phyloP scores from a whole-genome alignment of 1,140 invertebrate species.

The Rhizoglyphus robini region DNA sequence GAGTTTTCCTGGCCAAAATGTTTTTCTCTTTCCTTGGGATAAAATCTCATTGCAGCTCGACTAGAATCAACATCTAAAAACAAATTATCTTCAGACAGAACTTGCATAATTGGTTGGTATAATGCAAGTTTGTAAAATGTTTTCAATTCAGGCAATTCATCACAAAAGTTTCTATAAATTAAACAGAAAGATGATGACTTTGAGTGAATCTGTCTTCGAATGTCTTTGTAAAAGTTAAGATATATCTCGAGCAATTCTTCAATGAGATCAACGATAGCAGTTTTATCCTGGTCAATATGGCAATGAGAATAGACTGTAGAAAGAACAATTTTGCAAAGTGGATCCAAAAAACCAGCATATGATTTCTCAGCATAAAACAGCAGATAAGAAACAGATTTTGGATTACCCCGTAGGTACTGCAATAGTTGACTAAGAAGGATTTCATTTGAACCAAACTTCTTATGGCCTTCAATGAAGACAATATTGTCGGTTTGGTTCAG shows the following conservation, averaged over 20 bases:
- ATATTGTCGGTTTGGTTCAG: conserved; percentile 55
- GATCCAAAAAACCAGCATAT: conserved; percentile 38
- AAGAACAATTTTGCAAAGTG: conserved; percentile 47
- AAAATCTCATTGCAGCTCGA: conserved; percentile 61
- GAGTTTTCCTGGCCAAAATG: conserved; percentile 62
- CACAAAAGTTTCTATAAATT: conserved; percentile 77
- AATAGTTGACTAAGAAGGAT: conserved; percentile 64
- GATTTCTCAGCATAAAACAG: conserved; percentile 56
- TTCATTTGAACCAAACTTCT: conserved; percentile 65
- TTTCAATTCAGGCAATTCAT: conserved; percentile 75
- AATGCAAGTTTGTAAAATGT: conserved; percentile 83
- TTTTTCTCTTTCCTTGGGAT: conserved; percentile 49
- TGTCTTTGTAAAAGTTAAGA: conserved; percentile 62
- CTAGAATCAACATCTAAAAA: conserved; percentile 83
- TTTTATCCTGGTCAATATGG: conserved; percentile 63
- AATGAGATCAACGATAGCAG: conserved; percentile 57
- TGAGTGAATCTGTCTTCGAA: conserved; percentile 61
- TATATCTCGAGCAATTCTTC: conserved; percentile 69
- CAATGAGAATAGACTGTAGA: conserved; percentile 70
- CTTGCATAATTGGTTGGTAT: conserved; percentile 72
- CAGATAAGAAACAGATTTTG: conserved; percentile 61
- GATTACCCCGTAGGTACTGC: conserved; percentile 56
- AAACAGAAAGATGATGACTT: conserved; percentile 73
- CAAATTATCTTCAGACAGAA: conserved; percentile 83
- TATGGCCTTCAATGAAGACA: conserved; percentile 73